A percentile compares a stretch with the other conserved stretches of the same genome.
Evolutionary conservation across 2,888 invertebrate genomes (phyloP).

Genomic region (Apodemia zela): DNA sequence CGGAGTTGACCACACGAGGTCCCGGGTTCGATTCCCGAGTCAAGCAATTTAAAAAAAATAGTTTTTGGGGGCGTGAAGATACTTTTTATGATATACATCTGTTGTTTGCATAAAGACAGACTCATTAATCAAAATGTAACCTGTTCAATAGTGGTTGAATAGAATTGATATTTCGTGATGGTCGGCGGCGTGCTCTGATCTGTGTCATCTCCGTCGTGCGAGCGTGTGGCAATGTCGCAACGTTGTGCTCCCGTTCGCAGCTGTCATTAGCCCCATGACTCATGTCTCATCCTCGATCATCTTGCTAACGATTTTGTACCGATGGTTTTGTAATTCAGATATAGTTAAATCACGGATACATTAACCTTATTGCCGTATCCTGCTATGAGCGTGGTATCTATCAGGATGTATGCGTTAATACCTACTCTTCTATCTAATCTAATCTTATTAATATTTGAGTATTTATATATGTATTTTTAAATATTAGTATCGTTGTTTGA

Average conservation of each 20-base stretch:
- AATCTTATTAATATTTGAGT: too few relatives aligned
- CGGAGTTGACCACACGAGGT: too few relatives aligned
- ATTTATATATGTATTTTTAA: too few relatives aligned
- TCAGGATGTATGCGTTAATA: too few relatives aligned
- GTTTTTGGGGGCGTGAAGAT: neutral
- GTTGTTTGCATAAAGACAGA: neutral
- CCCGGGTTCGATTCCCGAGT: too few relatives aligned
- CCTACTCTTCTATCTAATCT: too few relatives aligned
- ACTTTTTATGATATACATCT: neutral
- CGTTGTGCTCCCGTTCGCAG: neutral
- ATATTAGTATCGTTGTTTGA: too few relatives aligned
- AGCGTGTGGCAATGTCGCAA: slow-evolving; percentile 24
- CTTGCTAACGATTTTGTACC: slow-evolving; percentile 7
- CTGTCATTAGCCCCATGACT: slow-evolving; percentile 16
- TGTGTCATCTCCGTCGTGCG: slow-evolving; percentile 54
- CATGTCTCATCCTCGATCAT: neutral
- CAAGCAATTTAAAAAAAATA: too few relatives aligned
- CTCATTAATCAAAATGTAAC: slow-evolving; percentile 7
- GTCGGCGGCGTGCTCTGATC: slow-evolving; percentile 43
- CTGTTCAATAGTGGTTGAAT: neutral
- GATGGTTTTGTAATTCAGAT: slow-evolving; percentile 2
- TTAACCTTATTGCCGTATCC: too few relatives aligned
- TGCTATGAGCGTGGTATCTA: too few relatives aligned
- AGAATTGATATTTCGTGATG: slow-evolving; percentile 42
- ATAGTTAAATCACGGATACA: neutral